These are phyloP conservation scores for Malurus splendens DNA, from an alignment of 2,797 vertebrate genomes.

Conservation along the genomic window DNA sequence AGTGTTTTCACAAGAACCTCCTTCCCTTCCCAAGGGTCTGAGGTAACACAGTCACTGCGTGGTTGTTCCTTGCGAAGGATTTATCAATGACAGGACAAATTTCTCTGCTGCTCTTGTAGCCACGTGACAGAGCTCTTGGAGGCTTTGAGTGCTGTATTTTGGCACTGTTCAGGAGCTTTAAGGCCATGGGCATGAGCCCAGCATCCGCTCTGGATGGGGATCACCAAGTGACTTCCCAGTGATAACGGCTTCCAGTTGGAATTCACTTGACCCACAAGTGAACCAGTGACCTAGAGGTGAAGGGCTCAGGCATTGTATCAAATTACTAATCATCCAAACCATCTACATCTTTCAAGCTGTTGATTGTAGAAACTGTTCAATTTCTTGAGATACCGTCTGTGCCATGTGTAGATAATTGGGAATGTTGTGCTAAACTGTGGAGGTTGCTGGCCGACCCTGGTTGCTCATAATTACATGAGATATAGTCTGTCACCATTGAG, in stretches of 20 bases:
- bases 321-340: neutral
- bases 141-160: neutral
- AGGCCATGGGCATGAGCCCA: neutral
- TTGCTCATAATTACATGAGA: neutral
- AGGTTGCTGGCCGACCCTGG: neutral
- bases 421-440: neutral
- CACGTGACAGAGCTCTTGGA: neutral
- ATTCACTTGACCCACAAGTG: slow-evolving; percentile 28
- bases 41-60: rapidly evolving
- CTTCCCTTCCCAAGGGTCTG: neutral
- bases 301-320: neutral
- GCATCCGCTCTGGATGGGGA: neutral
- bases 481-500: neutral
- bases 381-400: slow-evolving; percentile 2
- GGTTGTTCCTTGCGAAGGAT: rapidly evolving
- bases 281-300: slow-evolving; percentile 34
- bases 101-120: neutral
- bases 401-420: slow-evolving; percentile 9
- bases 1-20: neutral
- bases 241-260: neutral
- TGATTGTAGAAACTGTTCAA: slow-evolving; percentile 1
- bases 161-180: neutral
- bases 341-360: slow-evolving; percentile 15
- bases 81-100: neutral
- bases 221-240: neutral